These are phyloP conservation scores for Ethmia dodecea DNA, from an alignment of 2,888 invertebrate species.

Conservation along the genomic window DNA sequence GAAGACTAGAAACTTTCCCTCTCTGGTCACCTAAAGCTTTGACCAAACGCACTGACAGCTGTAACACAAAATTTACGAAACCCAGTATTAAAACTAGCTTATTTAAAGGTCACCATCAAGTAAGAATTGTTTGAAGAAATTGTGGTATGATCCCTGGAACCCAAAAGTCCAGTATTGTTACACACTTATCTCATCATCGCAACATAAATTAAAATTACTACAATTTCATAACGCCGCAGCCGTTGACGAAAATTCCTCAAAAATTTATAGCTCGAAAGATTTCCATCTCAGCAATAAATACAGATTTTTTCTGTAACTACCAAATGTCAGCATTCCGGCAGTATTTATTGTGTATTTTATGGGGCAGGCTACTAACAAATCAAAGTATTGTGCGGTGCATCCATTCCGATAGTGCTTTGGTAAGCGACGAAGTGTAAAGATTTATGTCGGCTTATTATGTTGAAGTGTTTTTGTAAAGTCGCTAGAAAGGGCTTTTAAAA, in stretches of 20 bases:
- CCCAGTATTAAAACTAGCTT: too few relatives aligned
- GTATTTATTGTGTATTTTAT: slow-evolving; percentile 61
- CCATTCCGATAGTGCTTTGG: slow-evolving; percentile 38
- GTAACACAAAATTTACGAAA: too few relatives aligned
- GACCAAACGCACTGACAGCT: too few relatives aligned
- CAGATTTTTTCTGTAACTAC: slow-evolving; percentile 43
- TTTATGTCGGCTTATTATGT: slow-evolving; percentile 37
- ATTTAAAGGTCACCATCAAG: too few relatives aligned
- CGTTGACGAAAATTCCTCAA: slow-evolving; percentile 30
- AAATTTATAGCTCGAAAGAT: slow-evolving; percentile 31
- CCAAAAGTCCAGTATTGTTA: too few relatives aligned
- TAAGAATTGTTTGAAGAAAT: too few relatives aligned
- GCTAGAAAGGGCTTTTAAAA: not conserved
- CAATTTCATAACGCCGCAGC: too few relatives aligned
- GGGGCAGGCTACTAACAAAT: slow-evolving; percentile 55
- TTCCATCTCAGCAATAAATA: slow-evolving; percentile 55
- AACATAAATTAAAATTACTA: too few relatives aligned
- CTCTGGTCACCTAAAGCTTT: too few relatives aligned
- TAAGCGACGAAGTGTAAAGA: slow-evolving; percentile 53
- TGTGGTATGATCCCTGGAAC: too few relatives aligned
- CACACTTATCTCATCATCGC: too few relatives aligned
- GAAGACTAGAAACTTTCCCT: too few relatives aligned
- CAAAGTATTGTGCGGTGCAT: slow-evolving; percentile 47
- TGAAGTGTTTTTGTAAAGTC: not conserved
- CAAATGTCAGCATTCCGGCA: slow-evolving; percentile 30